Evolutionary conservation across 2,113 vertebrate genomes (phyloP).

Genomic region (Speoplatyrhinus poulsoni): DNA sequence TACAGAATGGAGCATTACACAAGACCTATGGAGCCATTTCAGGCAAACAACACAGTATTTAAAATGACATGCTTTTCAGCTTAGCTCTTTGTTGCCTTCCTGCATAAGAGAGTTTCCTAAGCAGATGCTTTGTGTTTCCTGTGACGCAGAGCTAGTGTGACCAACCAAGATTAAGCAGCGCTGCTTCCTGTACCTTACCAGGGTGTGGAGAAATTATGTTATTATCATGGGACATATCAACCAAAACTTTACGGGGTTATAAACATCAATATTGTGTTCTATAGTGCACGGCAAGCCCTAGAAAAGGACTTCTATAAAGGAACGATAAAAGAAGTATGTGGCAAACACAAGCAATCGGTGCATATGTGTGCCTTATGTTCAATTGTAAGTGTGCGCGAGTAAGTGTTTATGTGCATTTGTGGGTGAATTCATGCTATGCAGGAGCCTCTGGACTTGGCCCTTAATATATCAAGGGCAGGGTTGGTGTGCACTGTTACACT

Average conservation of each 20-base stretch:
- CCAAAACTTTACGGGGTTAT: not conserved
- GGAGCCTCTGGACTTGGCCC: slow-evolving; percentile 25
- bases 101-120: slow-evolving; percentile 1
- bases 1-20: slow-evolving; percentile 8
- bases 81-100: slow-evolving; percentile 5
- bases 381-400: not conserved
- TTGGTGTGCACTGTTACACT: slow-evolving; percentile 38
- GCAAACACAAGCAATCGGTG: not conserved
- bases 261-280: not conserved
- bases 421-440: slow-evolving; percentile 16
- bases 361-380: slow-evolving; percentile 5
- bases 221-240: slow-evolving; percentile 15
- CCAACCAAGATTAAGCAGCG: slow-evolving; percentile 6
- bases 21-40: not conserved
- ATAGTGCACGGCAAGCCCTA: not conserved
- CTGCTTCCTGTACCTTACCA: slow-evolving; percentile 15
- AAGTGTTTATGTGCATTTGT: slow-evolving; percentile 2
- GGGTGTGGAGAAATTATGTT: slow-evolving; percentile 13
- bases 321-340: not conserved
- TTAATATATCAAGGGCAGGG: slow-evolving; percentile 30
- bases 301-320: not conserved
- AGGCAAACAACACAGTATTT: not conserved
- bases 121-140: slow-evolving; percentile 31
- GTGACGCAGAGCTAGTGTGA: slow-evolving; percentile 10
- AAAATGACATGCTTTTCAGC: not conserved